These are phyloP conservation scores for Choloepus hoffmanni DNA, from an alignment of 2,113 vertebrate species.

Conservation along the genomic window DNA sequence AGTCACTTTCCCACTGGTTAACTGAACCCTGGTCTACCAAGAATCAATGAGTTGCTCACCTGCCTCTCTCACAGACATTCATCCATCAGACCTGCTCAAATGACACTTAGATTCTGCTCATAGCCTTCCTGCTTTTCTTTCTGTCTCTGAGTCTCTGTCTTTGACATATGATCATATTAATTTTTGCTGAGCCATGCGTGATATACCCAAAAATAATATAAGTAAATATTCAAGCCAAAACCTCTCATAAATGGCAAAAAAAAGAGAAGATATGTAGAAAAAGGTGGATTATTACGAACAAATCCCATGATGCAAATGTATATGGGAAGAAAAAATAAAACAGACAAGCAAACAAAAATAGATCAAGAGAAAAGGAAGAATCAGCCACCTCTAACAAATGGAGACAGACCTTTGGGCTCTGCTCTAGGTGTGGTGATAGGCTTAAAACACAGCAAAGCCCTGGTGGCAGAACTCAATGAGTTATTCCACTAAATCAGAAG, in stretches of 20 bases:
- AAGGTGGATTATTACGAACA: conserved; percentile 30
- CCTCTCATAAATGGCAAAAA: background rate
- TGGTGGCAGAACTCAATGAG: background rate
- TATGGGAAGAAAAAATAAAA: background rate
- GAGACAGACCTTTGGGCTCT: background rate
- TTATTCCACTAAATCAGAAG: conserved; percentile 64
- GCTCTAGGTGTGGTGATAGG: background rate
- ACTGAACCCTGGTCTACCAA: background rate
- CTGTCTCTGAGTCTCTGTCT: background rate
- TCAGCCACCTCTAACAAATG: background rate
- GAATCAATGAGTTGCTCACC: background rate
- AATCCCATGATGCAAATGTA: background rate
- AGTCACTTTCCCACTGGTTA: background rate
- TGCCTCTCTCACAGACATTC: background rate
- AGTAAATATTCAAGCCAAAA: conserved; percentile 55
- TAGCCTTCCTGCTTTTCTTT: background rate
- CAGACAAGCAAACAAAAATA: conserved; percentile 7
- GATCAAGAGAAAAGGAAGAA: background rate
- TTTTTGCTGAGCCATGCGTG: background rate
- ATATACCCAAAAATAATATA: background rate
- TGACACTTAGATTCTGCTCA: fast-evolving
- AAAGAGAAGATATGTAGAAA: background rate
- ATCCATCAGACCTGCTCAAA: background rate
- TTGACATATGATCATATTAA: background rate
- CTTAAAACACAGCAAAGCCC: background rate